Conservation (phyloP, 2,113 vertebrate genomes). For the Anthoscopus minutus region DNA sequence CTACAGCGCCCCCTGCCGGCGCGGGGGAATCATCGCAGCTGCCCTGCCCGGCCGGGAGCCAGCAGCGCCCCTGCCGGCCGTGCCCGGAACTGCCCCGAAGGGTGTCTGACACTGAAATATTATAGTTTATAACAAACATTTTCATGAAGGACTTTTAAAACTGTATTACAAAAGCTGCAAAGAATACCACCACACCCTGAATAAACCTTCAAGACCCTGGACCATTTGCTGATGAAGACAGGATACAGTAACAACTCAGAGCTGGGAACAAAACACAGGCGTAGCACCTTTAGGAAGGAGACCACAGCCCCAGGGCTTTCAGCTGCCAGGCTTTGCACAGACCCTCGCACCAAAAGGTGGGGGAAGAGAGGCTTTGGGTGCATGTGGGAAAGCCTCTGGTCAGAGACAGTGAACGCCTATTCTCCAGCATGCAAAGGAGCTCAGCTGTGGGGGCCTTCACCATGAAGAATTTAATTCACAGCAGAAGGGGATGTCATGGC, state of each 20-base stretch:
- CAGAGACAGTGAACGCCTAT: neutral
- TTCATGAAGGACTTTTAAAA: neutral
- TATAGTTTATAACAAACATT: neutral
- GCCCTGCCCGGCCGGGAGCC: neutral
- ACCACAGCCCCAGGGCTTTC: neutral
- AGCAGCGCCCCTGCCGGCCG: neutral
- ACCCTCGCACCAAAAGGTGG: neutral
- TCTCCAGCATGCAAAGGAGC: neutral
- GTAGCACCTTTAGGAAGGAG: neutral
- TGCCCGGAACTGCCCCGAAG: neutral
- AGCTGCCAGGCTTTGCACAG: neutral
- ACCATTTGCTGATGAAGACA: neutral
- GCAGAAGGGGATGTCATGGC: neutral
- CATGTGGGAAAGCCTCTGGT: neutral
- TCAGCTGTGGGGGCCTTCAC: neutral
- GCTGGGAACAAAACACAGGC: neutral
- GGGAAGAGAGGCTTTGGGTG: neutral
- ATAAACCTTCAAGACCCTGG: neutral
- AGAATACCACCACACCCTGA: neutral
- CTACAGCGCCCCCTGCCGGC: neutral
- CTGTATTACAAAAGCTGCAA: neutral
- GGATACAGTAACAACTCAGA: neutral
- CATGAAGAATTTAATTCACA: neutral
- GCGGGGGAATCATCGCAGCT: rapidly evolving
- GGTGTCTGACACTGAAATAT: neutral